These are phyloP conservation scores for Cairina moschata DNA, from an alignment of 2,113 vertebrate species.

Conservation along the genomic window DNA sequence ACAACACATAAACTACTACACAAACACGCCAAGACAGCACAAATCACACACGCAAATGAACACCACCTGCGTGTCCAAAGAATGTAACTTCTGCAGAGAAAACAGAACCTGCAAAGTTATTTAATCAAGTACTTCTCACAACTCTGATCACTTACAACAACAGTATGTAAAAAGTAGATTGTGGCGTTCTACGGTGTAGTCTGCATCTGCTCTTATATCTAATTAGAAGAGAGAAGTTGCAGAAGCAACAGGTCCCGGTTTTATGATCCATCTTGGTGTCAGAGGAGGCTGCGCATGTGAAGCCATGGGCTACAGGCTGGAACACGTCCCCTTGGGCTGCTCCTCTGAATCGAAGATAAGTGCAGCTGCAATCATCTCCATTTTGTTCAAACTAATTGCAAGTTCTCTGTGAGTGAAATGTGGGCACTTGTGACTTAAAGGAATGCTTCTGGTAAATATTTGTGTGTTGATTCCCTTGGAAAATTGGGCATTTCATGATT, in stretches of 20 bases:
- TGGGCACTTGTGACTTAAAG: not conserved
- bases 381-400: not conserved
- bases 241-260: constrained; percentile 4
- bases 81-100: not conserved
- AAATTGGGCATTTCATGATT: not conserved
- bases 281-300: not conserved
- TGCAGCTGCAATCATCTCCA: not conserved
- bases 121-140: not conserved
- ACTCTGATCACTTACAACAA: not conserved
- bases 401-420: not conserved
- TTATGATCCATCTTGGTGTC: not conserved
- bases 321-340: constrained; percentile 36
- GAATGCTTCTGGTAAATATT: not conserved
- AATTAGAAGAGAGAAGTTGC: not conserved
- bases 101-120: rapidly evolving
- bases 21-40: not conserved
- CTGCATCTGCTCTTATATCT: not conserved
- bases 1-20: not conserved
- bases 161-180: not conserved
- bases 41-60: not conserved
- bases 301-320: constrained; percentile 7
- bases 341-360: not conserved
- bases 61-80: not conserved
- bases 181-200: not conserved
- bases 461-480: not conserved